A percentile compares a stretch with the other conserved stretches of the same genome.
Evolutionary conservation across 1,140 invertebrate genomes (phyloP).

Genomic region (Zaprionus nigranus): DNA sequence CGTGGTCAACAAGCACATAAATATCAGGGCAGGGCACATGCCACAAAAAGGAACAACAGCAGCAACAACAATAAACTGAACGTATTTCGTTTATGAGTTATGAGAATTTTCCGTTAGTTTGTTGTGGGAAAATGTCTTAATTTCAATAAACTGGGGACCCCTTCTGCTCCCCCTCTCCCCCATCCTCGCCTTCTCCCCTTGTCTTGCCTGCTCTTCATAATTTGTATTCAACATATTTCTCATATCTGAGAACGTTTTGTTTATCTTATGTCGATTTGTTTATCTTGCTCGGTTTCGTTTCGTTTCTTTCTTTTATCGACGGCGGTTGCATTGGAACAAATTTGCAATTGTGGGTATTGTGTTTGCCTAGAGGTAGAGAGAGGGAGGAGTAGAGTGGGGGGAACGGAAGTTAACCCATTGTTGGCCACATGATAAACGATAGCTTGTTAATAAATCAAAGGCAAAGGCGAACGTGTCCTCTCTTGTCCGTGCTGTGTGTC

Average conservation of each 20-base stretch:
- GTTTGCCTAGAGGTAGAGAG: neutral
- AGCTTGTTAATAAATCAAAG: conserved; percentile 79
- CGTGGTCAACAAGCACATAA: conserved; percentile 46
- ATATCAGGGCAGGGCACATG: conserved; percentile 27
- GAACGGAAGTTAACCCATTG: conserved; percentile 67
- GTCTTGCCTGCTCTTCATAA: conserved; percentile 11
- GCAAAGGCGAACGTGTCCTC: conserved; percentile 42
- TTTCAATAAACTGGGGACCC: conserved; percentile 61
- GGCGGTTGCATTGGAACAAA: conserved; percentile 45
- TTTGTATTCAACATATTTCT: conserved; percentile 15
- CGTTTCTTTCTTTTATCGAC: neutral
- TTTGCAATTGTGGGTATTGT: conserved; percentile 45
- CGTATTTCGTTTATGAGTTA: conserved; percentile 62
- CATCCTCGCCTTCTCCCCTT: neutral
- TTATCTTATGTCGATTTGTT: conserved; percentile 34
- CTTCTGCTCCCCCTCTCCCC: neutral
- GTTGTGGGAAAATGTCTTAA: conserved; percentile 63
- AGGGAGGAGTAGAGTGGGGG: conserved; percentile 21
- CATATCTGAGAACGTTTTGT: conserved; percentile 19
- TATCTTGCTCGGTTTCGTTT: conserved; percentile 6
- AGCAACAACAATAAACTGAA: conserved; percentile 41
- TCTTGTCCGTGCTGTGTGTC: conserved; percentile 13
- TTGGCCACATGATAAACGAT: conserved; percentile 78
- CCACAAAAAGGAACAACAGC: conserved; percentile 22
- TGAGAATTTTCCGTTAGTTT: conserved; percentile 54